Percentiles rank a stretch among this genome's conserved stretches.
Evolutionary conservation across 2,113 vertebrate species (phyloP).

Genomic region (Equus quagga): DNA sequence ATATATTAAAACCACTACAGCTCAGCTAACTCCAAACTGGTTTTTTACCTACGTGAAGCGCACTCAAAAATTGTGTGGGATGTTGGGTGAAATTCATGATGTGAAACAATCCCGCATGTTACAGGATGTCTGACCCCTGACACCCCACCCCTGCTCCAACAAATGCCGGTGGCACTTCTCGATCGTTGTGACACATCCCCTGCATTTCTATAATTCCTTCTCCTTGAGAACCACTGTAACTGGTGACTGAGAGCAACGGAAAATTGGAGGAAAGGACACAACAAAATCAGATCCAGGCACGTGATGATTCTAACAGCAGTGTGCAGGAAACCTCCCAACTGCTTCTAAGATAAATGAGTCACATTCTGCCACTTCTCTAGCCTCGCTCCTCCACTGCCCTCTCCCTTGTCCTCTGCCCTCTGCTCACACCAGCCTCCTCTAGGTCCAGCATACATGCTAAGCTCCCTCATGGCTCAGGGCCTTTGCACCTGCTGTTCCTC

Average conservation of each 20-base stretch:
- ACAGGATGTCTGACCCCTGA: background rate
- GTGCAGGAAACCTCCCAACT: background rate
- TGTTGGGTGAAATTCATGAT: background rate
- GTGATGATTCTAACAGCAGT: background rate
- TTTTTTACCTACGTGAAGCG: background rate
- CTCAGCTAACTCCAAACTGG: background rate
- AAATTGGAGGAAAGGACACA: background rate
- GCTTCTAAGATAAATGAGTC: background rate
- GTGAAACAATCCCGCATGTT: rapidly evolving
- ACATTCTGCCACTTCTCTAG: background rate
- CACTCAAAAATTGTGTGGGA: background rate
- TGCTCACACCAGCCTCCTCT: too few species aligned
- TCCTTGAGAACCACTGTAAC: background rate
- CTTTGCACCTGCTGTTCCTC: background rate
- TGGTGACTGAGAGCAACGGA: background rate
- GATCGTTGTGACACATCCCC: background rate
- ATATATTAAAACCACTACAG: background rate
- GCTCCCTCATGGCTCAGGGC: background rate
- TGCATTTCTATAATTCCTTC: background rate
- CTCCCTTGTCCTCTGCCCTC: background rate
- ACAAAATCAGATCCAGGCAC: background rate
- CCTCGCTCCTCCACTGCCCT: background rate
- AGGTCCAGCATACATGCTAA: rapidly evolving
- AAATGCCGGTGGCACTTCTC: background rate
- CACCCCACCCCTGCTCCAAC: background rate